Conservation (phyloP, 1,140 invertebrate genomes). For the Drosophila paulistorum region DNA sequence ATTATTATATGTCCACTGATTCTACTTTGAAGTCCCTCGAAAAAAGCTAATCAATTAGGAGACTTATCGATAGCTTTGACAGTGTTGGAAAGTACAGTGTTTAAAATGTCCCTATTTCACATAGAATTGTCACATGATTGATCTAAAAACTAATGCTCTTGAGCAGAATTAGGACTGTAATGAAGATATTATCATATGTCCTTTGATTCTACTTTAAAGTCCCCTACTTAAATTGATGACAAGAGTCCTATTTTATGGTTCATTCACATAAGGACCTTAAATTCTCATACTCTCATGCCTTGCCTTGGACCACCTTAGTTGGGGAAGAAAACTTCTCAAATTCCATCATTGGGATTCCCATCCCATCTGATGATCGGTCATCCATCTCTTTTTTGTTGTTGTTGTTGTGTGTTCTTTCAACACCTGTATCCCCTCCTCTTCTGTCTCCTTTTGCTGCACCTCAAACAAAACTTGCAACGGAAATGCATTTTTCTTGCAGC, state of each 20-base stretch:
- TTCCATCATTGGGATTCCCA: slow-evolving; percentile 13
- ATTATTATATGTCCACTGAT: too few relatives aligned
- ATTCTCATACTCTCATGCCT: not conserved
- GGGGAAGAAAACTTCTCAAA: not conserved
- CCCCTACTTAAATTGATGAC: too few relatives aligned
- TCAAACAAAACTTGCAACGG: slow-evolving; percentile 32
- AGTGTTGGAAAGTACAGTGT: not conserved
- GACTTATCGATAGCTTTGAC: not conserved
- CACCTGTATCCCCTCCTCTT: slow-evolving; percentile 39
- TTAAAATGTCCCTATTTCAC: too few relatives aligned
- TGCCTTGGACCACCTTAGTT: not conserved
- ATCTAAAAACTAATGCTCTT: too few relatives aligned
- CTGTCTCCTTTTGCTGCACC: not conserved
- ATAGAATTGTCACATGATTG: too few relatives aligned
- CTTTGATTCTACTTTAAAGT: too few relatives aligned
- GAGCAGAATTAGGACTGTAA: too few relatives aligned
- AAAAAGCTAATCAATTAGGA: not conserved
- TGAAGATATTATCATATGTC: too few relatives aligned
- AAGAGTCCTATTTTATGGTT: too few relatives aligned
- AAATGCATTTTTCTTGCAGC: slow-evolving; percentile 66
- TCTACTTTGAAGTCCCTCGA: too few relatives aligned
- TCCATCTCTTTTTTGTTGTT: slow-evolving; percentile 20
- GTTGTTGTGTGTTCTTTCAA: slow-evolving; percentile 1
- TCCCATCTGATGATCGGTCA: not conserved
- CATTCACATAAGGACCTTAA: not conserved